phyloP scores from a whole-genome alignment of 1,140 invertebrate genomes.

The Euwallacea fornicatus region DNA sequence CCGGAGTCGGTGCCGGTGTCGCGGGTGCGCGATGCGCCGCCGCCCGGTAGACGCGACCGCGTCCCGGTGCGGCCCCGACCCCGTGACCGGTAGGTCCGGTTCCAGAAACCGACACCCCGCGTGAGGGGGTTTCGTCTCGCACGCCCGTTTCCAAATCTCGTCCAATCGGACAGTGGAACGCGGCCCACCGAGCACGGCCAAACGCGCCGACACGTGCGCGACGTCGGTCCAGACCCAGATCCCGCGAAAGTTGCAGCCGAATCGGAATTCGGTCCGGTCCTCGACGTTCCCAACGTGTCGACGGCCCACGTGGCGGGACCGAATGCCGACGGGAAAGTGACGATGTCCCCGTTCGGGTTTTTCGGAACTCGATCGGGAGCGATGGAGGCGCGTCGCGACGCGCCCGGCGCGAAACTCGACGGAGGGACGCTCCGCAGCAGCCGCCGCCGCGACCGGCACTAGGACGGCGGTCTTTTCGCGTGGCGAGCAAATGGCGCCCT shows the following conservation, averaged over 20 bases:
- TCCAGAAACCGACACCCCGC: conserved; percentile 58
- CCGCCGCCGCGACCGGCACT: conserved; percentile 78
- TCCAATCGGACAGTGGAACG: conserved; percentile 95
- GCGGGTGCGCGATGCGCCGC: too few species aligned
- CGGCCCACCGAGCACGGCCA: conserved; percentile 95
- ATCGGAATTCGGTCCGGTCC: conserved; percentile 88
- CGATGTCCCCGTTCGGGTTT: conserved; percentile 86
- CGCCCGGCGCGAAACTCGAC: conserved; percentile 93
- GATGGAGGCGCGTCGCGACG: conserved; percentile 75
- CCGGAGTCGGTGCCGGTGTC: too few species aligned
- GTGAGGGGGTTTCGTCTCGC: conserved; percentile 89
- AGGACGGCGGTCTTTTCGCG: conserved; percentile 73
- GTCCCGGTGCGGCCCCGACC: too few species aligned
- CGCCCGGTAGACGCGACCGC: too few species aligned
- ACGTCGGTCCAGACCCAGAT: conserved; percentile 95
- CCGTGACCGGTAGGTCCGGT: too few species aligned
- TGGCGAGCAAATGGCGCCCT: too few species aligned
- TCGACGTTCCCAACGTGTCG: conserved; percentile 86
- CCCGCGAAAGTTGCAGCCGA: conserved; percentile 89
- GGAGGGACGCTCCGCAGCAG: conserved; percentile 88
- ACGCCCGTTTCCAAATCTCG: conserved; percentile 96
- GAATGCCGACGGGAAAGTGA: conserved; percentile 86
- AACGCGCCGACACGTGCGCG: conserved; percentile 91
- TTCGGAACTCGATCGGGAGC: conserved; percentile 78
- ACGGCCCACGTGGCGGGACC: conserved; percentile 95